Evolutionary conservation across 2,797 vertebrate species (phyloP), one percentile per base, ranked within the genome.

Genomic region (Lithobates sylvaticus): DNA sequence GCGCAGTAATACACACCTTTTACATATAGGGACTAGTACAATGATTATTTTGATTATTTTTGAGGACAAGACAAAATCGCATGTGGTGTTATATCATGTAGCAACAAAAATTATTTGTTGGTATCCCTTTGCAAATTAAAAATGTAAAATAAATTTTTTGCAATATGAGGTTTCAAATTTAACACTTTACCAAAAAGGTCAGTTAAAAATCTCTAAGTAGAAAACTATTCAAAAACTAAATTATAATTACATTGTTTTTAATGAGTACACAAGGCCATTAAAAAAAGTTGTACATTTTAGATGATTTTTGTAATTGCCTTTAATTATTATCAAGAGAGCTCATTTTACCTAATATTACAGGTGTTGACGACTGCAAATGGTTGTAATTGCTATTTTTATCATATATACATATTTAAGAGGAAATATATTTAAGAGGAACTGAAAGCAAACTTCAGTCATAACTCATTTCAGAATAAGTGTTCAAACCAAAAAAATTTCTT

Each of bases 241-340:
- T 16, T 54, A 54, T 54, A 54, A 54, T 54, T 54, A 18, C 16
- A 0, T 23, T 3, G 54, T 61, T 61, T 61, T 61, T 61, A 61
- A 61, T 61, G 21, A 61, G 54, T 61, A n/a, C 54, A 61, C 54
- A 61, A 61, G 21, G 21, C 54, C 54, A 61, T 61, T 61, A 6
- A 61, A 67, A 29, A 67, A 67, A 27, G 26, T 12, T 26, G 27
- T 67, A 67, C 65, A 67, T 67, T 67, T 13, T 67, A 26, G n/a
- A 26, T 67, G 27, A 27, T 67, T 26, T 26, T 89, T 67, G 1
- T 67, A 67, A 67, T 67, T 26, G 27, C 2, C 65, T 67, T 67
- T 67, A 67, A 67, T 67, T 67, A 67, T 67, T 61, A 67, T 27
- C 65, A 67, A 29, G 65, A 12, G 65, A 67, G n/a, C 65, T 29